Evolutionary conservation across 2,888 invertebrate species (phyloP), one percentile per base, ranked within the genome.

Genomic region (Liodrosophila aerea): DNA sequence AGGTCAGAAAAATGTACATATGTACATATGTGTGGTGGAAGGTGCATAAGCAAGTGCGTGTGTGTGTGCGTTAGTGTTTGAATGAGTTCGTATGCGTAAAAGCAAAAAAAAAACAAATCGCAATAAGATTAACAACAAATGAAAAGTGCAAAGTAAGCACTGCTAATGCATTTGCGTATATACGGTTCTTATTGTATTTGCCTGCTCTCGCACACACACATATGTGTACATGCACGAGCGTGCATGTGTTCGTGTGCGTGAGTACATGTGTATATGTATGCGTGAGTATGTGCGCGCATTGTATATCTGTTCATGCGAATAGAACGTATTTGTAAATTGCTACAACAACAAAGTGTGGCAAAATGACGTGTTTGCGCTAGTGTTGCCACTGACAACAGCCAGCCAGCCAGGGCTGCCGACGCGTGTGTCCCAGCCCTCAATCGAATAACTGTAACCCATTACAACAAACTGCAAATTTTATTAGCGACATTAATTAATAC

Each of bases 351-450:
- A 67, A 62, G 64, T 70, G 51, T 60, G 70, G 77, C 78, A 78
- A 78, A 78, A 78, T 78, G 78, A 85, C 78, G 78, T 78, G 78
- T 85, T 85, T 78, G 78, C 73, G 69, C 69, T 75, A 78, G 85
- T 85, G 85, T 85, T 78, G 78, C 83, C 78, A 85, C 83, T 85
- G 68, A 85, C 83, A 78, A 78, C 77, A 77, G 76, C 15, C 57
- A 41, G 43, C 34, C 37, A 27, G 43, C 49, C 57, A 85, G 83
- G 60, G 85, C 58, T 78, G 78, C 62, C 78, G 74, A 64, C 71
- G 62, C 44, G 37, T 43, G 53, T 60, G 43, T 16, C 47, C 40
- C 36, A 13, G 36, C 13, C 34, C 34, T 8, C 12, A 13, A 13
- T 36, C 18, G 22, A 2, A 22, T 22, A 22, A 22, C 22, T n/a